Percentiles rank a stretch among this genome's conserved stretches.
phyloP scores from a whole-genome alignment of 1,140 invertebrate genomes.

The Arion vulgaris region DNA sequence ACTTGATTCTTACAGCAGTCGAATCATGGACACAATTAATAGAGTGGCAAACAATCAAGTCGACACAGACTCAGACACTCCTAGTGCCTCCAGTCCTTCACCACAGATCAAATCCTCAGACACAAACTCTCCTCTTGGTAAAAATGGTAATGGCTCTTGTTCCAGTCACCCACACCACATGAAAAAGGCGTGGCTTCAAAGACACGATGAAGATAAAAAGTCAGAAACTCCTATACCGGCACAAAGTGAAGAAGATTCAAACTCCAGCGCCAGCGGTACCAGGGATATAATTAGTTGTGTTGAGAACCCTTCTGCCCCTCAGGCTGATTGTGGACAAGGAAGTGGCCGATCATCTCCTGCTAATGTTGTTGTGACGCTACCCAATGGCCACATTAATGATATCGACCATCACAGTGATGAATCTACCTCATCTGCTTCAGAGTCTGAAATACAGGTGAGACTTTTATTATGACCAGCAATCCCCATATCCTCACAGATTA shows the following conservation, averaged over 20 bases:
- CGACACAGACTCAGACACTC: slow-evolving; percentile 71
- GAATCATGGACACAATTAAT: slow-evolving; percentile 65
- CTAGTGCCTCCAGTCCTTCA: slow-evolving; percentile 71
- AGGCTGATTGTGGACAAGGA: slow-evolving; percentile 8
- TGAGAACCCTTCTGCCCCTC: slow-evolving; percentile 20
- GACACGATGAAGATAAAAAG: slow-evolving; percentile 80
- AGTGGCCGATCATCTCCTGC: slow-evolving; percentile 25
- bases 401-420: slow-evolving; percentile 77
- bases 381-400: slow-evolving; percentile 60
- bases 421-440: slow-evolving; percentile 77
- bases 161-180: slow-evolving; percentile 76
- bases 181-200: slow-evolving; percentile 92
- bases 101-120: slow-evolving; percentile 54
- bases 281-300: slow-evolving; percentile 39
- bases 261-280: slow-evolving; percentile 31
- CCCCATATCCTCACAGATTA: too few relatives aligned
- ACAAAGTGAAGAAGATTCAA: slow-evolving; percentile 42
- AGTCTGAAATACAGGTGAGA: slow-evolving; percentile 76
- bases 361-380: slow-evolving; percentile 39
- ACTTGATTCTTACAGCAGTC: slow-evolving; percentile 34
- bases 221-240: slow-evolving; percentile 29
- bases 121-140: slow-evolving; percentile 34
- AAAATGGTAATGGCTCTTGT: slow-evolving; percentile 43
- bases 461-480: too few relatives aligned
- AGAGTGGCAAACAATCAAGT: slow-evolving; percentile 67